Evolutionary conservation across 2,797 vertebrate genomes (phyloP).

Genomic region (Lepus townsendii): DNA sequence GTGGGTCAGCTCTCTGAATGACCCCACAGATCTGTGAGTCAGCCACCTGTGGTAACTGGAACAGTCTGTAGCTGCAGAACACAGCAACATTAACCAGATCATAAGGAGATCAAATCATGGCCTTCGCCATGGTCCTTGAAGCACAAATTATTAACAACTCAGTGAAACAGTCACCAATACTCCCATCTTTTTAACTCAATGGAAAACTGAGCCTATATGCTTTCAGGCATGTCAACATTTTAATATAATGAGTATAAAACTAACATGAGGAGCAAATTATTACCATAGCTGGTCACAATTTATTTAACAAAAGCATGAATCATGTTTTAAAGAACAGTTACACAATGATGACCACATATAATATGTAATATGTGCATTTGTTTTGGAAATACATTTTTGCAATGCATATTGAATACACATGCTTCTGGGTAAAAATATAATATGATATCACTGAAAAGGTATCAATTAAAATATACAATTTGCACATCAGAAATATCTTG

Average conservation of each 20-base stretch:
- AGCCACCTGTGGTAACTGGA: constrained; percentile 25
- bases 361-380: neutral
- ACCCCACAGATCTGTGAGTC: constrained; percentile 21
- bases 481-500: neutral
- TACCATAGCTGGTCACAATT: neutral
- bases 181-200: neutral
- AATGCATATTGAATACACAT: neutral
- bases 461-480: neutral
- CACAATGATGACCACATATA: neutral
- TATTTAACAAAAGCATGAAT: neutral
- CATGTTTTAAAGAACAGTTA: constrained; percentile 20
- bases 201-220: neutral
- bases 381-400: neutral
- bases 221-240: constrained; percentile 41
- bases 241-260: constrained; percentile 14
- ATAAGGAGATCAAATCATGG: neutral
- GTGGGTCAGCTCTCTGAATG: constrained; percentile 33
- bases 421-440: neutral
- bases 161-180: neutral
- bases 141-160: constrained; percentile 44
- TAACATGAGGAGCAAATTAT: constrained; percentile 14
- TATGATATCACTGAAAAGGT: neutral
- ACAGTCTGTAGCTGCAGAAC: neutral
- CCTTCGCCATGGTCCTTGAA: neutral
- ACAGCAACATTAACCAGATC: constrained; percentile 17